Evolutionary conservation across 2,113 vertebrate genomes (phyloP).

Genomic region (Rhizomys pruinosus): DNA sequence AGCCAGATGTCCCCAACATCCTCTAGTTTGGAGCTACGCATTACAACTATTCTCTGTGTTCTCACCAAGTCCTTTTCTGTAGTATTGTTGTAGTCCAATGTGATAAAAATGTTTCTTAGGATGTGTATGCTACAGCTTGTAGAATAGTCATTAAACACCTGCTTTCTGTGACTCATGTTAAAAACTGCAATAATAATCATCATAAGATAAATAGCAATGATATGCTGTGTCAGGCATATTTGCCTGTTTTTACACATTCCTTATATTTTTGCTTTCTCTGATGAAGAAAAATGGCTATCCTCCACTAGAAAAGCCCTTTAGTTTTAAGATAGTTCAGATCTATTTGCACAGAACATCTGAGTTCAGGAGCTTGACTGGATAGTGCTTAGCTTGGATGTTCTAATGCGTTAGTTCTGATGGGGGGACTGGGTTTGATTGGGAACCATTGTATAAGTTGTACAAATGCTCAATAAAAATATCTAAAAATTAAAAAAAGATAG

Average conservation of each 20-base stretch:
- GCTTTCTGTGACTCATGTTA: background rate
- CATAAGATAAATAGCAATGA: background rate
- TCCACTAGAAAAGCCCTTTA: background rate
- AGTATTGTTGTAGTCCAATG: accelerated
- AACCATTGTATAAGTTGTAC: too few relatives aligned
- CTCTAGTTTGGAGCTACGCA: background rate
- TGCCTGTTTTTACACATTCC: background rate
- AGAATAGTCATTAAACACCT: background rate
- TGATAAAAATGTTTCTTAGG: background rate
- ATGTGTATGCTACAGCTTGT: accelerated
- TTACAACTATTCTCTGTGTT: background rate
- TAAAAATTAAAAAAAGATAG: too few relatives aligned
- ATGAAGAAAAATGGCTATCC: too few relatives aligned
- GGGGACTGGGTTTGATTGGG: too few relatives aligned
- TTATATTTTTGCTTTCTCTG: background rate
- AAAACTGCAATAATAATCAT: background rate
- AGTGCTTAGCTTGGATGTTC: too few relatives aligned
- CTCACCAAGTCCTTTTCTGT: background rate
- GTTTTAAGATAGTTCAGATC: background rate
- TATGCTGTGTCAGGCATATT: background rate
- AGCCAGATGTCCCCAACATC: too few relatives aligned
- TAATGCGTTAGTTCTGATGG: too few relatives aligned
- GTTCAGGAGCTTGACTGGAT: too few relatives aligned
- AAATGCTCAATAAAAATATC: too few relatives aligned
- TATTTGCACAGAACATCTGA: too few relatives aligned